Conservation (phyloP, 2,113 vertebrate genomes). For the Lepus europaeus region DNA sequence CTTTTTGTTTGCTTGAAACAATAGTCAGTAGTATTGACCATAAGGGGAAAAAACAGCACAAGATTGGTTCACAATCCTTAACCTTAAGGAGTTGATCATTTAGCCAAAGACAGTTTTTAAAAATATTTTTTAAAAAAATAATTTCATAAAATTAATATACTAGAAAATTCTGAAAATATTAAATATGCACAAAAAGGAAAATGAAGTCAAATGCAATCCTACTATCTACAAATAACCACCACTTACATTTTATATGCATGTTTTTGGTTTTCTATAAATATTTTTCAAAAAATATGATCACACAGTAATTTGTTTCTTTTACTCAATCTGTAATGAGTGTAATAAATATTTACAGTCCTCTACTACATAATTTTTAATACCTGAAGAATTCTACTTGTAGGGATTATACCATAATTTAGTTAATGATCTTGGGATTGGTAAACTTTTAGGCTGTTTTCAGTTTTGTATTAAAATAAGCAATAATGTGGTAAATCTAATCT, state of each 20-base stretch:
- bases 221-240: background rate
- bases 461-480: background rate
- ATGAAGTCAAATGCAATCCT: background rate
- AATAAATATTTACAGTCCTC: background rate
- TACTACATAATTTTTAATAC: background rate
- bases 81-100: background rate
- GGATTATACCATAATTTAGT: constrained; percentile 26
- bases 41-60: background rate
- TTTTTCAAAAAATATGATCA: background rate
- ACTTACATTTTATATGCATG: background rate
- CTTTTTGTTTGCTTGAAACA: background rate
- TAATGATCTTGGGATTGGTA: constrained; percentile 5
- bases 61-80: background rate
- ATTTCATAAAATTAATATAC: background rate
- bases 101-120: background rate
- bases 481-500: background rate
- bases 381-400: background rate
- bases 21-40: background rate
- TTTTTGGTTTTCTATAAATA: background rate
- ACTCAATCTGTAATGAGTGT: background rate
- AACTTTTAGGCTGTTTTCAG: background rate
- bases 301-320: background rate
- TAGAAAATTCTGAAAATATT: background rate
- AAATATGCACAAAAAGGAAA: background rate
- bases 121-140: background rate